Evolutionary conservation across 2,888 invertebrate genomes (phyloP).

Genomic region (Hyposoter dolosus): DNA sequence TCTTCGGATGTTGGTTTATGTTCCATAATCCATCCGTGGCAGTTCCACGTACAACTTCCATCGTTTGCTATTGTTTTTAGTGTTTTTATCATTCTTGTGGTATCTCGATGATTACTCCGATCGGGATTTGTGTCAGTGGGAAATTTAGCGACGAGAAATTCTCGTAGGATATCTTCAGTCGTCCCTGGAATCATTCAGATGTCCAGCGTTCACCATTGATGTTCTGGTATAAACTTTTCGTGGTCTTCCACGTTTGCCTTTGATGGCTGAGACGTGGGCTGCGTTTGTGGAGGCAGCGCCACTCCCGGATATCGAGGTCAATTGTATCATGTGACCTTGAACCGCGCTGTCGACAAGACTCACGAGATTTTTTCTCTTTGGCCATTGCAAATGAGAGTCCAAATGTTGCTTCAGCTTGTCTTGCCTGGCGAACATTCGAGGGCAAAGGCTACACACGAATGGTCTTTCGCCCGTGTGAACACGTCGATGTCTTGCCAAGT

Average conservation of each 20-base stretch:
- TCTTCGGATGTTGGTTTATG: conserved; percentile 80
- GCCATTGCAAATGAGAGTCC: conserved; percentile 82
- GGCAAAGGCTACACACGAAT: conserved; percentile 89
- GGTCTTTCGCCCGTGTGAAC: conserved; percentile 91
- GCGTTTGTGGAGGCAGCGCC: conserved; percentile 50
- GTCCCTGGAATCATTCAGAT: conserved; percentile 61
- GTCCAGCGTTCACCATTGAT: conserved; percentile 58
- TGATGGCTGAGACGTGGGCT: conserved; percentile 69
- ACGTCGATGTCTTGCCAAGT: conserved; percentile 89
- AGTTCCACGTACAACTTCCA: conserved; percentile 73
- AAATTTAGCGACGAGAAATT: conserved; percentile 36
- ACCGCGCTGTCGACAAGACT: conserved; percentile 50
- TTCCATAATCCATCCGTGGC: conserved; percentile 77
- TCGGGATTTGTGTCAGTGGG: neutral
- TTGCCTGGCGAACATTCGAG: conserved; percentile 90
- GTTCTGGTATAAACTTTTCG: conserved; percentile 78
- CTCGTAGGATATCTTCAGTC: conserved; percentile 65
- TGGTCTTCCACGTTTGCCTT: conserved; percentile 81
- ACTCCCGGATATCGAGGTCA: conserved; percentile 53
- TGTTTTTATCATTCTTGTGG: neutral
- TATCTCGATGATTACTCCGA: conserved; percentile 4
- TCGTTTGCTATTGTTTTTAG: neutral
- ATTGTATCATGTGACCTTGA: conserved; percentile 53
- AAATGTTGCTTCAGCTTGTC: conserved; percentile 90
- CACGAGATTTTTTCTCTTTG: conserved; percentile 73